Evolutionary conservation across 2,113 vertebrate species (phyloP).

Genomic region (Lepus americanus): DNA sequence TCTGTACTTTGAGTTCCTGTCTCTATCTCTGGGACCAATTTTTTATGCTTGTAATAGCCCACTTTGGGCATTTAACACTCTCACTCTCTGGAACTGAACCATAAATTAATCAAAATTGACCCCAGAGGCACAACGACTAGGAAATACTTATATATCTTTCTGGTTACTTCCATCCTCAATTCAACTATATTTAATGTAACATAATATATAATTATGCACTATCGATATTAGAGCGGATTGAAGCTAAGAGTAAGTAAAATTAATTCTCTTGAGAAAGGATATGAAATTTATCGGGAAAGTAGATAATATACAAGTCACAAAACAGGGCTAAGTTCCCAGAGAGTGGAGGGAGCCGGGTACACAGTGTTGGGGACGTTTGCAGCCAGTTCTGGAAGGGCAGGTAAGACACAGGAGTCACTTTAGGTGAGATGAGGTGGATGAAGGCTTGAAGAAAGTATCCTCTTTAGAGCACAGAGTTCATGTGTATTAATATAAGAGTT

Average conservation of each 20-base stretch:
- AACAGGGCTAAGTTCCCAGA: background rate
- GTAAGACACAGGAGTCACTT: background rate
- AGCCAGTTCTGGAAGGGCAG: background rate
- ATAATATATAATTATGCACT: too few species aligned
- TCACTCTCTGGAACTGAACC: background rate
- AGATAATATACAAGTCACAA: background rate
- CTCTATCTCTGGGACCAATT: background rate
- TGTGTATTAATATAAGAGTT: background rate
- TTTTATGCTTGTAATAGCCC: background rate
- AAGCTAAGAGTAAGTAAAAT: background rate
- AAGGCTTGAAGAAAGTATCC: background rate
- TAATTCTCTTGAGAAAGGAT: background rate
- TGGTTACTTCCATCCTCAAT: background rate
- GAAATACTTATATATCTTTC: background rate
- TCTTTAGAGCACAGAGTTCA: background rate
- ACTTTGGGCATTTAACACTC: background rate
- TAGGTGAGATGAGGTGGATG: background rate
- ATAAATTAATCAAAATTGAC: background rate
- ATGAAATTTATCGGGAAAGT: background rate
- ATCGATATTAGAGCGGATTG: background rate
- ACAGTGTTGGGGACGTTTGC: background rate
- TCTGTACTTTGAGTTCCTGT: background rate
- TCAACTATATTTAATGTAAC: background rate
- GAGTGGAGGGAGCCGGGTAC: background rate
- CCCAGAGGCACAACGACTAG: background rate